Conservation (phyloP, 2,797 vertebrate genomes). For the Ptychobarbus kaznakovi region DNA sequence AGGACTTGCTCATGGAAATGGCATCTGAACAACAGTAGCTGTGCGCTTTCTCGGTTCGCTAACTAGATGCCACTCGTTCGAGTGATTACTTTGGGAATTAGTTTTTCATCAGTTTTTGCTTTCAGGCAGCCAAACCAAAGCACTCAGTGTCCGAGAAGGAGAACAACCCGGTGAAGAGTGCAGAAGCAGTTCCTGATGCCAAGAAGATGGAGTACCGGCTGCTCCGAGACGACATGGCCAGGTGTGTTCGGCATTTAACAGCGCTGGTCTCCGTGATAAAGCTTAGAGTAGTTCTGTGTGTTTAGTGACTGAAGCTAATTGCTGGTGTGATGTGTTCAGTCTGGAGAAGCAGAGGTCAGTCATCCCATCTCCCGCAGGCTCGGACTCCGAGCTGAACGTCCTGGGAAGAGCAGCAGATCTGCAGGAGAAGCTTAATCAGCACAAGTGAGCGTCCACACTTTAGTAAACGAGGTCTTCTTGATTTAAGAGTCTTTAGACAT, state of each 20-base stretch:
- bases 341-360: constrained; percentile 87
- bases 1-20: too few relatives aligned
- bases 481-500: too few relatives aligned
- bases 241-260: constrained; percentile 70
- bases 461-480: neutral
- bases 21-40: too few relatives aligned
- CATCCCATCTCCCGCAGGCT: constrained; percentile 72
- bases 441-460: constrained; percentile 78
- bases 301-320: neutral
- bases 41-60: neutral
- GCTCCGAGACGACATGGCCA: constrained; percentile 89
- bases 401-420: constrained; percentile 75
- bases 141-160: constrained; percentile 90
- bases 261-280: neutral
- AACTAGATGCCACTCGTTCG: neutral
- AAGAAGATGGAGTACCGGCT: constrained; percentile 89
- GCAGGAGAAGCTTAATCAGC: constrained; percentile 84
- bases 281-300: too few relatives aligned
- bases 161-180: constrained; percentile 90
- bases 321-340: constrained; percentile 66
- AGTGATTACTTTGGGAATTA: neutral
- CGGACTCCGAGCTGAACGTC: constrained; percentile 76
- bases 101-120: neutral
- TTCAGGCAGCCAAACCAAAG: constrained; percentile 92
- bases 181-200: constrained; percentile 86